Base-by-base conservation (phyloP, 2,888 invertebrate genomes). In the Drosophila buzzatii region DNA sequence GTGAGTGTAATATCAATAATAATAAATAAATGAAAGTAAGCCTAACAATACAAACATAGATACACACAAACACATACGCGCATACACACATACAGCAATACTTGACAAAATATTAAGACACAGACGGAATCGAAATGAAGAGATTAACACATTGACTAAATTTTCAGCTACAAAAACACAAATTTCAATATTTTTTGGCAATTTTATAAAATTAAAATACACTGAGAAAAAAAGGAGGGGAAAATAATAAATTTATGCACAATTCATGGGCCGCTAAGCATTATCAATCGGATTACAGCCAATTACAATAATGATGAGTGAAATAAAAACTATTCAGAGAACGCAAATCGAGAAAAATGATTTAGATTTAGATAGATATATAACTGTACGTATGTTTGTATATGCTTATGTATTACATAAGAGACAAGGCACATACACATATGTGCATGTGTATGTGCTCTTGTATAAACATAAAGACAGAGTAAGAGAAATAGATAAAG, bases 391-490 rank as follows among this genome's bases (percentile, higher is more conserved):
- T 45, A 39, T 53, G 72, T 76, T 49, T 52, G 23, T 56, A 45
- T 73, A 27, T 78, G 37, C 64, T 18, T 57, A 51, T 71, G 52
- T 59, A 49, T 45, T 79, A 47, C 75, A 75, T 47, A 79, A 58
- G 35, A 75, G 67, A 57, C 74, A 58, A 58, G 20, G 44, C 23
- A 39, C 23, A 23, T 8, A 44, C 10, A 23, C 20, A 45, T 14
- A 23, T 23, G 39, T 33, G 14, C 42, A 23, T 44, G 42, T 37
- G 31, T 51, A 39, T 27, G 44, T 23, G 35, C 14, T 14, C 18
- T 45, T 18, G 18, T 69, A 39, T 52, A 42, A 16, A 47, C 35
- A 55, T 41, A 53, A 18, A 59, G 41, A 66, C 57, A 66, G 51
- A 70, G 23, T 27, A 27, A 66, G 41, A 62, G 37, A 81, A 44